These are phyloP conservation scores for Drosophila mulleri DNA, from an alignment of 2,888 invertebrate species.

Conservation along the genomic window DNA sequence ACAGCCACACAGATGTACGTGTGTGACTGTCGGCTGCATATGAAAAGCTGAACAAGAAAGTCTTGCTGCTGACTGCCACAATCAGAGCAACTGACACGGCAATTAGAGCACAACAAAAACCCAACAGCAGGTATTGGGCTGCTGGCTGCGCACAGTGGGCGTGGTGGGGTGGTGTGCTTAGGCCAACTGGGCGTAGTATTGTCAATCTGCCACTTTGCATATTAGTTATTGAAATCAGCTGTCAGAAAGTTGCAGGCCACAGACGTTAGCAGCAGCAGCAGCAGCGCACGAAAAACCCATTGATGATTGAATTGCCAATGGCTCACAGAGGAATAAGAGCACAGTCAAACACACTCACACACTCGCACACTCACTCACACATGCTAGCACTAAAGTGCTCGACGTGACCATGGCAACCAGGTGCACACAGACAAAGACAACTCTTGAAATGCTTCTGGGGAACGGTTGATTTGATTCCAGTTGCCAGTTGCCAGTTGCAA, in stretches of 20 bases:
- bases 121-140: slow-evolving; percentile 3
- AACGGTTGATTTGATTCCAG: slow-evolving; percentile 75
- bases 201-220: slow-evolving; percentile 71
- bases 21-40: slow-evolving; percentile 30
- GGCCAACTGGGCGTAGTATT: slow-evolving; percentile 21
- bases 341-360: slow-evolving; percentile 25
- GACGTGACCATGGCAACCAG: slow-evolving; percentile 74
- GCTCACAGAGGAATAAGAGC: slow-evolving; percentile 52
- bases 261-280: slow-evolving; percentile 33
- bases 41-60: slow-evolving; percentile 63
- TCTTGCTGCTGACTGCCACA: slow-evolving; percentile 44
- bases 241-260: slow-evolving; percentile 74
- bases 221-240: slow-evolving; percentile 81
- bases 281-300: slow-evolving; percentile 51
- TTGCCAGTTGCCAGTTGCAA: slow-evolving; percentile 50
- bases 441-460: slow-evolving; percentile 69
- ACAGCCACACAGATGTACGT: slow-evolving; percentile 14
- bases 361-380: slow-evolving; percentile 9
- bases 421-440: slow-evolving; percentile 57
- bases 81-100: slow-evolving; percentile 74
- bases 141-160: not conserved
- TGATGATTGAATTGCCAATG: slow-evolving; percentile 66
- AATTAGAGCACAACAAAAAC: slow-evolving; percentile 73
- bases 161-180: not conserved
- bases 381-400: slow-evolving; percentile 49